These are phyloP conservation scores for Idaea biselata DNA, from an alignment of 2,888 invertebrate species.

Conservation along the genomic window DNA sequence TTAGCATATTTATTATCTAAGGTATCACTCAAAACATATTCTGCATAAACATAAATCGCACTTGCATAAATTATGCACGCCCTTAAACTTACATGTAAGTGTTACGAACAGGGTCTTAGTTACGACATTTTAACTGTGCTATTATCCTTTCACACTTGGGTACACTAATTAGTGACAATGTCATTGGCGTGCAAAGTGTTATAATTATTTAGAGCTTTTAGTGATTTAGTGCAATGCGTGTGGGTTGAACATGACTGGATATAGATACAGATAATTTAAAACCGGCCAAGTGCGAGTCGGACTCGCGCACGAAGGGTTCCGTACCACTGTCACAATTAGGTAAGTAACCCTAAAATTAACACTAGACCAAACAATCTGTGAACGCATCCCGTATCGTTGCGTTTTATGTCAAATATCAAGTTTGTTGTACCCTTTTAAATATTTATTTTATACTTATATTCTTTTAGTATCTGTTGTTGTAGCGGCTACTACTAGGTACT, in stretches of 20 bases:
- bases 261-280: not conserved
- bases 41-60: not conserved
- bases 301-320: too few relatives aligned
- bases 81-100: not conserved
- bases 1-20: not conserved
- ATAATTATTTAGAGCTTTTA: not conserved
- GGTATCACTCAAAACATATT: not conserved
- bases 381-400: too few relatives aligned
- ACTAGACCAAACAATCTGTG: too few relatives aligned
- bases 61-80: not conserved
- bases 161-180: constrained; percentile 7
- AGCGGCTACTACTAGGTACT: too few relatives aligned
- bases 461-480: too few relatives aligned
- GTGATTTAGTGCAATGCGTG: not conserved
- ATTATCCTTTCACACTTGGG: not conserved
- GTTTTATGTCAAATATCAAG: too few relatives aligned
- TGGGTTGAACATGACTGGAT: not conserved
- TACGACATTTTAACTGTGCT: not conserved
- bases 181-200: not conserved
- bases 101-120: not conserved
- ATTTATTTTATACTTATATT: too few relatives aligned
- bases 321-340: too few relatives aligned
- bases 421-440: too few relatives aligned
- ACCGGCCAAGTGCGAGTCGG: too few relatives aligned
- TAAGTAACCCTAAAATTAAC: too few relatives aligned